Evolutionary conservation across 2,888 invertebrate genomes (phyloP).

Genomic region (Ellobium chinense): DNA sequence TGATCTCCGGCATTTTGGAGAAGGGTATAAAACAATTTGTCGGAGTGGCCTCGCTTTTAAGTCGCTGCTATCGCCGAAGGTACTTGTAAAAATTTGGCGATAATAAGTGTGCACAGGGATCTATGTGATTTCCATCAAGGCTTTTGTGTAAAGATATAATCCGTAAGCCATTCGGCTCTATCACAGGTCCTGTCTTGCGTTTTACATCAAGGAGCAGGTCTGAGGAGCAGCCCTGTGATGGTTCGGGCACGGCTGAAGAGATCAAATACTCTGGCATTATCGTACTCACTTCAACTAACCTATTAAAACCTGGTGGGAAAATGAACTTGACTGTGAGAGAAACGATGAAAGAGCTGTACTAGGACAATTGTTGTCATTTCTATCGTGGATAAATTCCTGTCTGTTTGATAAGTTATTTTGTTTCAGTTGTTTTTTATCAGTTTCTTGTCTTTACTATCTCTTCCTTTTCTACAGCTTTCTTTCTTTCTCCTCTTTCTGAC

Average conservation of each 20-base stretch:
- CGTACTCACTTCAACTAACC: slow-evolving; percentile 17
- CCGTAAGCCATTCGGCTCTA: neutral
- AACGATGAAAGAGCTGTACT: neutral
- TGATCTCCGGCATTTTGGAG: neutral
- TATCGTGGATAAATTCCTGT: too few species aligned
- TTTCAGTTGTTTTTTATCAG: too few species aligned
- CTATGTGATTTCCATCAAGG: slow-evolving; percentile 17
- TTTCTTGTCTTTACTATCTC: too few species aligned
- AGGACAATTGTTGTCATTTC: too few species aligned
- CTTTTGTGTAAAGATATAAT: neutral
- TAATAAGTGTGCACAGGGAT: neutral
- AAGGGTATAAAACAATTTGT: slow-evolving; percentile 3
- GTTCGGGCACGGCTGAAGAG: neutral
- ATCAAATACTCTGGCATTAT: slow-evolving; percentile 12
- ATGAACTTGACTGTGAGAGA: neutral
- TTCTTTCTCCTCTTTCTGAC: too few species aligned
- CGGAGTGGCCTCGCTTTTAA: neutral
- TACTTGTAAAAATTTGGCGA: neutral
- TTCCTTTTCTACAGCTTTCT: too few species aligned
- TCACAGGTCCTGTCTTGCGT: neutral
- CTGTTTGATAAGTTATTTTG: too few species aligned
- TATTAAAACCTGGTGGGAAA: neutral
- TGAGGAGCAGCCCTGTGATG: neutral
- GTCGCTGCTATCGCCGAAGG: neutral
- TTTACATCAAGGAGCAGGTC: slow-evolving; percentile 3